Evolutionary conservation across 2,113 vertebrate species (phyloP).

Genomic region (Hipposideros armiger): DNA sequence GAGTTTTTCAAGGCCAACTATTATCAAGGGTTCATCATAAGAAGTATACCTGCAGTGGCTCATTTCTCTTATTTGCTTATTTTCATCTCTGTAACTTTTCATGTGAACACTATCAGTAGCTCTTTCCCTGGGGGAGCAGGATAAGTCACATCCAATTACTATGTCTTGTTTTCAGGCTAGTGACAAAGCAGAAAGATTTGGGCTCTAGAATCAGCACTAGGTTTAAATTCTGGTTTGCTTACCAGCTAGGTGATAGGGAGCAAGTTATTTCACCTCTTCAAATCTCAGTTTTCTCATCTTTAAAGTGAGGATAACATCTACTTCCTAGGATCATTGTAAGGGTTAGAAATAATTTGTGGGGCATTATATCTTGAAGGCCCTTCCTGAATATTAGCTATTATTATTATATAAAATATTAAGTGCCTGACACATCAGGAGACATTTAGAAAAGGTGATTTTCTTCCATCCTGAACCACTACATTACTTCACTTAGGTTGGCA

Average conservation of each 20-base stretch:
- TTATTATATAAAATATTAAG: background rate
- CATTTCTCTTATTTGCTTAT: background rate
- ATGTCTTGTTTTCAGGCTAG: background rate
- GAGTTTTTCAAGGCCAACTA: background rate
- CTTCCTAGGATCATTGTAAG: background rate
- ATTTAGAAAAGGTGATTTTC: background rate
- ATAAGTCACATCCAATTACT: background rate
- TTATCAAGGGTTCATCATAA: background rate
- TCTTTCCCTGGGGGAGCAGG: background rate
- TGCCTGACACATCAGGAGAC: background rate
- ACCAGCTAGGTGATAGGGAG: background rate
- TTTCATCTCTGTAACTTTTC: background rate
- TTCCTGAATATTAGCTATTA: background rate
- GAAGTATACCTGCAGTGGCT: background rate
- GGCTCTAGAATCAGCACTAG: background rate
- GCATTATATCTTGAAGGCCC: background rate
- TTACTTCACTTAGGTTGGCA: background rate
- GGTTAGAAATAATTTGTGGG: background rate
- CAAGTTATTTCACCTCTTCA: background rate
- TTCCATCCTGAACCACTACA: background rate
- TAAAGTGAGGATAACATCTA: background rate
- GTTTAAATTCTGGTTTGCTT: slow-evolving; percentile 33
- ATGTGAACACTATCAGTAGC: background rate
- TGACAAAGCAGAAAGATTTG: background rate
- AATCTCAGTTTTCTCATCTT: background rate